Base-by-base conservation (phyloP, 2,797 vertebrate genomes). In the Poecilia wingei region DNA sequence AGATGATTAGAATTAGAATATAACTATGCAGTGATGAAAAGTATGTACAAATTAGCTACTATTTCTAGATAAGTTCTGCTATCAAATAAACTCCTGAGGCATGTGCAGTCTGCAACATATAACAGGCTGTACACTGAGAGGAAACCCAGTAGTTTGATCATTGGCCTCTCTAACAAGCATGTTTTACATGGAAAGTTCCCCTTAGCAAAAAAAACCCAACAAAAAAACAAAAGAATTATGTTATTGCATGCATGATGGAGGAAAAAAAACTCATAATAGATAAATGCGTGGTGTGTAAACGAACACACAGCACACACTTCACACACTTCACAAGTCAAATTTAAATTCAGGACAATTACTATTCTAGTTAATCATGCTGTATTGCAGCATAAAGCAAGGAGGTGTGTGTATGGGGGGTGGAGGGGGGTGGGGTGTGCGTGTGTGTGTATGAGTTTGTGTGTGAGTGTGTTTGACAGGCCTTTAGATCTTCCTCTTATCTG, bases 11-110 rank as follows among this genome's bases (percentile, higher is more conserved):
- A 73, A 49, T 33, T 36, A 36, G 9, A 51, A 39, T 53, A 25
- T 49, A 66, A 3, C 4, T 76, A n/a, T 39, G 47, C 25, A 51
- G 66, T 51, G 61, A 69, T 28, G 25, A 77, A 69, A 75, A n/a
- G 13, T 12, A 28, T 6, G 6, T 39, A 41, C 9, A 43, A 69
- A 69, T 69, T 69, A n/a, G 16, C 31, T 76, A 6, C 33, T 51
- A 13, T 49, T 51, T 20, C 2, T n/a, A 5, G 25, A 69, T 16
- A 64, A 51, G 25, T 77, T 22, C 36, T 45, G 5, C 25, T 51
- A 31, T 49, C 10, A 64, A 9, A 69, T 18, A 49, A 41, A 59
- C 13, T 28, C 31, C 55, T 28, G 9, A 66, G 45, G 25, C 22
- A 73, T 33, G 3, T 66, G 16, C n/a, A 47, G 22, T 36, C 22